Evolutionary conservation across 2,797 vertebrate species (phyloP), one percentile per base, ranked within the genome.

Genomic region (Parauchenoglanis punctatus): DNA sequence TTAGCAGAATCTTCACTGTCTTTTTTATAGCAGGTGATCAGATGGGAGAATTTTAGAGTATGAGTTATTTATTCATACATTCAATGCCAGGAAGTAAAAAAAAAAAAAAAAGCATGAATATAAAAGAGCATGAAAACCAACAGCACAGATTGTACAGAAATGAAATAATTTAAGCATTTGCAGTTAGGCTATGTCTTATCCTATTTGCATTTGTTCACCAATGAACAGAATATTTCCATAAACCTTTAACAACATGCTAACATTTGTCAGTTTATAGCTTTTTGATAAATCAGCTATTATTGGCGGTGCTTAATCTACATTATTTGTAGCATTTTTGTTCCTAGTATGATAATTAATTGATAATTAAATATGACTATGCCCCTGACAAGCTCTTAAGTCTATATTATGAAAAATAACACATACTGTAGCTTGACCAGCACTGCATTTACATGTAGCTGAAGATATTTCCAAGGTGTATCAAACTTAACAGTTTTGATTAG

Each of bases 121-220:
- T 86, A 83, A 56, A 81, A n/a, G 46, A 59, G 65, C 54, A 63
- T 61, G 25, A 40, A 68, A 58, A 61, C 77, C 76, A 58, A 35
- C 76, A 80, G 77, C 28, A 80, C 49, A 77, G 23, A 76, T 70
- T 83, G 56, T 85, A 76, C 80, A 78, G 20, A 59, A 46, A 46
- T 84, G 52, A 84, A 87, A 87, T 81, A 85, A 52, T 76, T 76
- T 88, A 70, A 76, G 80, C 49, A 83, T 58, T 85, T 28, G 54
- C 85, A 90, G 87, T 91, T 85, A 90, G 88, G 63, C 86, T 88
- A 86, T 46, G 52, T 59, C 76, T 84, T 77, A 89, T 80, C n/a
- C 44, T 52, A 56, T 89, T 92, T 87, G 72, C 25, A 87, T 91
- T 92, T 92, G 67, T 83, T 52, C 75, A 18, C n/a, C 49, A 70